phyloP scores from a whole-genome alignment of 2,113 vertebrate species.

The Sciurus niger region DNA sequence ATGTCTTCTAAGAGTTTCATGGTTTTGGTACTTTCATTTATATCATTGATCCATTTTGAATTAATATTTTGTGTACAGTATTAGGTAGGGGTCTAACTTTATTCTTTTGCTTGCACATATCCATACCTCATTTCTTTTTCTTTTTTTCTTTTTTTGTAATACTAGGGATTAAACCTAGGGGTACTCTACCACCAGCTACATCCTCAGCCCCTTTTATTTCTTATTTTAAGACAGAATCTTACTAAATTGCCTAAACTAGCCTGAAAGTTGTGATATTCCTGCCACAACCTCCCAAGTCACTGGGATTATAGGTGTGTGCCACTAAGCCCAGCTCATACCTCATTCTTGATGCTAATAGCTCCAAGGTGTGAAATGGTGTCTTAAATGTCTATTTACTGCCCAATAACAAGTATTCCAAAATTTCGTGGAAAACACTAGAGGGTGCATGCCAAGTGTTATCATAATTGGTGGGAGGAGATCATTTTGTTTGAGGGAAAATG shows the following conservation, averaged over 20 bases:
- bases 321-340: neutral
- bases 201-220: neutral
- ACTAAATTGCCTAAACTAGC: too few species aligned
- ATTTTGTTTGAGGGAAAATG: neutral
- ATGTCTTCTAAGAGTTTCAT: neutral
- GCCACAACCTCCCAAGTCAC: too few species aligned
- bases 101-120: neutral
- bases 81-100: neutral
- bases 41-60: neutral
- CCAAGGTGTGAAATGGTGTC: neutral
- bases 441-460: neutral
- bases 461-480: neutral
- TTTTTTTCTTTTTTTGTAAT: neutral
- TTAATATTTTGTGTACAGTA: neutral
- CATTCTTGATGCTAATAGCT: neutral
- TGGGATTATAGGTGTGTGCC: neutral
- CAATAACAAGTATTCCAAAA: neutral
- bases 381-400: neutral
- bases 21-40: neutral
- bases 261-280: too few species aligned
- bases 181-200: too few species aligned
- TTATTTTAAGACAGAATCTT: too few species aligned
- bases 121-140: neutral
- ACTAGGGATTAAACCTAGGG: neutral
- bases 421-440: neutral